phyloP scores from a whole-genome alignment of 2,113 vertebrate genomes.

The Alces alces region DNA sequence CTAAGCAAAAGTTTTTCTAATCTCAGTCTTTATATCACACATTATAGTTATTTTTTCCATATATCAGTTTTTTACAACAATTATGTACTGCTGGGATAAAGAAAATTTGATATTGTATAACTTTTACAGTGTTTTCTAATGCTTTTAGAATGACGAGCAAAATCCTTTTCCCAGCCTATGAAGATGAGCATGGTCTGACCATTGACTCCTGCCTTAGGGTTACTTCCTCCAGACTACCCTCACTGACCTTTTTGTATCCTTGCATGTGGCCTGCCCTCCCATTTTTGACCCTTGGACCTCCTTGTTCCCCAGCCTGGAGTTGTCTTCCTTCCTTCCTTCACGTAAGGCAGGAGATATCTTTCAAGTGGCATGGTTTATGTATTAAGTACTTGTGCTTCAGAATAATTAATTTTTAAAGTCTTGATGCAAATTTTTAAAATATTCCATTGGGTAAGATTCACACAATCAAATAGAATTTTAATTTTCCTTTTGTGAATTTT shows the following conservation, averaged over 20 bases:
- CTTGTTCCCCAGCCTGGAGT: background rate
- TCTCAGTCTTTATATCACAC: background rate
- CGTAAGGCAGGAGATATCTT: background rate
- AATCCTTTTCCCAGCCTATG: background rate
- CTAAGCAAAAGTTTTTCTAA: background rate
- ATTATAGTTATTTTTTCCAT: background rate
- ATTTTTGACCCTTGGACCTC: background rate
- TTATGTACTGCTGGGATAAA: background rate
- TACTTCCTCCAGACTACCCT: background rate
- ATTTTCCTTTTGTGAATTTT: conserved; percentile 33
- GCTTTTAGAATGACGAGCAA: background rate
- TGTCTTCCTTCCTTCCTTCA: background rate
- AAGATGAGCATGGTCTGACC: background rate
- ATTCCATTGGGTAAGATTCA: background rate
- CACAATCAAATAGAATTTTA: background rate
- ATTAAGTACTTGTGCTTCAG: background rate
- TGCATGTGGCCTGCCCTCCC: background rate
- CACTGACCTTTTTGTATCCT: background rate
- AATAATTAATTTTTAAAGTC: background rate
- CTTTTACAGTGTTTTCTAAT: background rate
- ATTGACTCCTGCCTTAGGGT: background rate
- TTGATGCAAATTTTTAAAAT: background rate
- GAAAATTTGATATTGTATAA: background rate
- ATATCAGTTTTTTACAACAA: background rate
- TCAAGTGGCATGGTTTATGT: background rate